Percentiles rank a stretch among this genome's conserved stretches.
These are phyloP conservation scores for Scomber colias DNA, from an alignment of 2,113 vertebrate species.

Conservation along the genomic window DNA sequence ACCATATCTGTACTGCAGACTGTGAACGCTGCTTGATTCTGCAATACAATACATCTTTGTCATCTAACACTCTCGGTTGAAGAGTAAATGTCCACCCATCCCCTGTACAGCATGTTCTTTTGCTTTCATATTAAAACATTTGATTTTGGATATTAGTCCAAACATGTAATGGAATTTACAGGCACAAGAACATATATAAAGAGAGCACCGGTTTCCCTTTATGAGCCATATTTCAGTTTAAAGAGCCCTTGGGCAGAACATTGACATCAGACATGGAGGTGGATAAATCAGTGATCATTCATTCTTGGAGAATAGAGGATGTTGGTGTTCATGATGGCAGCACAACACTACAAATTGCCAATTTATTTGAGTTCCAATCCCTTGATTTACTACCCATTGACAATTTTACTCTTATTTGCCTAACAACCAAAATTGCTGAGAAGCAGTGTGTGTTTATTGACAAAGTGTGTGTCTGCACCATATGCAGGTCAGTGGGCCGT, in stretches of 20 bases:
- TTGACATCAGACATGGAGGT: background rate
- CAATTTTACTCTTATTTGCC: no score
- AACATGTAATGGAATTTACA: background rate
- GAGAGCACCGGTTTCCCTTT: background rate
- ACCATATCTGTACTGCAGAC: slow-evolving; percentile 22
- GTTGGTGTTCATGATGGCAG: no score
- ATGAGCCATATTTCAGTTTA: background rate
- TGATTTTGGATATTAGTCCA: background rate
- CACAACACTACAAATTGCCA: no score
- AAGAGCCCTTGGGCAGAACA: background rate
- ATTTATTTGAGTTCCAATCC: no score
- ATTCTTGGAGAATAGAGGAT: no score
- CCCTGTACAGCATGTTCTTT: background rate
- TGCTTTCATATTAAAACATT: background rate
- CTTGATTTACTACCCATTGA: no score
- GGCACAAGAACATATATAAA: background rate
- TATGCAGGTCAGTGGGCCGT: slow-evolving; percentile 66
- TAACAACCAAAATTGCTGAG: background rate
- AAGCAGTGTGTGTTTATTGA: slow-evolving; percentile 10
- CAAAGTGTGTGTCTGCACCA: background rate
- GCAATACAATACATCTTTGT: background rate
- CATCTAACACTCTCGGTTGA: background rate
- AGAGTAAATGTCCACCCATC: background rate
- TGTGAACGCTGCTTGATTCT: background rate
- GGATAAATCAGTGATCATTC: no score